Evolutionary conservation across 2,797 vertebrate genomes (phyloP).

Genomic region (Paguma larvata): DNA sequence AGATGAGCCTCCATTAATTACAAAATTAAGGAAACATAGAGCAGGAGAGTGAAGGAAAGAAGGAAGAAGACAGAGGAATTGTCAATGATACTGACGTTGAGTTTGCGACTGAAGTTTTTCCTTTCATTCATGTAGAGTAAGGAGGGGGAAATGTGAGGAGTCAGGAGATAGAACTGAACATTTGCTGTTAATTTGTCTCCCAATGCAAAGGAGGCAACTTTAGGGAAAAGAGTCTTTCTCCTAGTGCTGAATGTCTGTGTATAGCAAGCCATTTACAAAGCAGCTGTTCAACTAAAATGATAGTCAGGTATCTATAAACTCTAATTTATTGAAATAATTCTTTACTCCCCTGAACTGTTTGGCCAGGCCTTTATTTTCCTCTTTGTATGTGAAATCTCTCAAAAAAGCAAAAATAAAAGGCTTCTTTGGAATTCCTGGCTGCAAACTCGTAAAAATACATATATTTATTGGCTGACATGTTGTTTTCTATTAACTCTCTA

Average conservation of each 20-base stretch:
- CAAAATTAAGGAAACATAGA: not conserved
- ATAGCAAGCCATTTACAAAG: constrained; percentile 3
- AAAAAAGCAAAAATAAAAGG: not conserved
- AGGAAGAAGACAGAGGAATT: not conserved
- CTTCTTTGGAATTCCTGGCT: not conserved
- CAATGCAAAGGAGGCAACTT: not conserved
- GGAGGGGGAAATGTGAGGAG: not conserved
- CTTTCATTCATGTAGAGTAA: not conserved
- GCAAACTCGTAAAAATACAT: not conserved
- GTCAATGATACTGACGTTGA: not conserved
- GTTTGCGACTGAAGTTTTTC: not conserved
- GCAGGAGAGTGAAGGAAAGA: not conserved
- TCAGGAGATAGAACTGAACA: not conserved
- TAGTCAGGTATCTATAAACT: not conserved
- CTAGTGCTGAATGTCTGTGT: not conserved
- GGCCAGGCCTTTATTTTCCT: not conserved
- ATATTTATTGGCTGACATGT: not conserved
- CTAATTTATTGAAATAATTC: not conserved
- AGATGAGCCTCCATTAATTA: not conserved
- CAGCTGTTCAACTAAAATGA: not conserved
- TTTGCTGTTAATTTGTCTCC: not conserved
- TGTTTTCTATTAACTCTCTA: constrained; percentile 37
- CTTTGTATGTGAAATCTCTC: constrained; percentile 27
- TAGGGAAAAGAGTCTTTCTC: not conserved
- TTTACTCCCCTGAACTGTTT: not conserved